Evolutionary conservation across 2,797 vertebrate species (phyloP), one percentile per base, ranked within the genome.

Genomic region (Pipistrellus kuhlii): DNA sequence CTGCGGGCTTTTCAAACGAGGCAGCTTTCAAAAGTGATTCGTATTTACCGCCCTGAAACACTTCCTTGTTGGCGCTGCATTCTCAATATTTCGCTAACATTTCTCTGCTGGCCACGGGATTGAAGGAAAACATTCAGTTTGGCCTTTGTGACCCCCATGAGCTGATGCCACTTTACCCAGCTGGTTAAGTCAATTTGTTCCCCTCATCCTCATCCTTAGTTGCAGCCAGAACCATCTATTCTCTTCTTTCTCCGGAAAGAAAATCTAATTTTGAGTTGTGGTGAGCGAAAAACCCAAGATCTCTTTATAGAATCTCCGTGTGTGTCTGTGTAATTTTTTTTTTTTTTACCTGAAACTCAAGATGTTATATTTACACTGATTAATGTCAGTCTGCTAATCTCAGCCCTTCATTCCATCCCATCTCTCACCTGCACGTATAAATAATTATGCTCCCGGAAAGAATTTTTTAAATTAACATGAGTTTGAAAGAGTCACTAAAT

Each of bases 311-410:
- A 88, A 30, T 81, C 25, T 69, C 11, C 57, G 10, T 76, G 73
- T n/a, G 5, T n/a, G 32, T 30, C 8, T 35, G 32, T 23, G n/a
- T n/a, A 48, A 23, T 57, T 46, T 44, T 44, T 44, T 41, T 41
- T n/a, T 41, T 15, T 82, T 66, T 75, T 64, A 68, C 73, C 25
- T 44, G 53, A 87, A 91, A 68, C 66, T 83, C 23, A 0, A 18
- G 12, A 14, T 68, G 93, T 95, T 68, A 23, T 66, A 27, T 93
- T 91, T 73, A 46, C 12, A 23, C 53, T 18, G 25, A 69, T 90
- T 25, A 85, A 69, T 38, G 20, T 32, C 20, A 59, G 53, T 21
- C 44, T 75, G n/a, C 38, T 82, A 5, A 75, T 62, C 38, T 41
- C 35, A n/a, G 35, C n/a, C 13, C 30, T 48, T 57, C 57, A 6